Evolutionary conservation across 2,113 vertebrate genomes (phyloP), one percentile per base, ranked within the genome.

Genomic region (Gymnocephalus cernua): DNA sequence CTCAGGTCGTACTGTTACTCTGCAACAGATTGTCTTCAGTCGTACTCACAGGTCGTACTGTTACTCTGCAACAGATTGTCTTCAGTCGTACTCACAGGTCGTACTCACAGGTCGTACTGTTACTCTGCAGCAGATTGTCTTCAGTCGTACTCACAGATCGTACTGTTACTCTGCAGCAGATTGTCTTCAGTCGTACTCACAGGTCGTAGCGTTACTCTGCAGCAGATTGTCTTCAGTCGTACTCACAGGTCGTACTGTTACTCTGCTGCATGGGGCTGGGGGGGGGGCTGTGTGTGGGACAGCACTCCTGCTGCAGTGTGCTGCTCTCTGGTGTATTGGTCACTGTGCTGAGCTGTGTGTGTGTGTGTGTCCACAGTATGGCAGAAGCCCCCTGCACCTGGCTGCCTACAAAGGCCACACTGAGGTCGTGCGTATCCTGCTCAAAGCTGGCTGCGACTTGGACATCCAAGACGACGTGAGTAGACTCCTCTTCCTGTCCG

Each of bases 401-500:
- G 97, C 98, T 83, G 96, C 98, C 82, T 95, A 99, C 93, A 99
- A 97, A 91, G 97, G 97, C 84, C 97, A 99, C 91, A 93, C 96
- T 45, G 95, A 95, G 18, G 97, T 99, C 25, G 97, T 98, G 76
- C 96, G 94, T 75, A 93, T 99, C 91, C 96, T 99, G 86, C 93
- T 99, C 92, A 99, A 96, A 91, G 98, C 98, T n/a, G 96, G 97
- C 88, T 99, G 98, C 35, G 97, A 99, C 89, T 92, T 99, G 84
- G 96, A 99, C 91, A 95, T 99, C 92, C 97, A 99, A 88, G 98
- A 99, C 86, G 98, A 99, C 65, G 98, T 99, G 94, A 98, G 98
- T 97, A 82, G 27, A 68, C 25, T 19, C n/a, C 47, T 47, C 25
- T 16, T 19, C 44, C 23, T 44, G 25, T 72, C 58, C 7, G 64